Evolutionary conservation across 92 coral and sea anemone genomes (phyloP).

Genomic region (Phymanthus crucifer): DNA sequence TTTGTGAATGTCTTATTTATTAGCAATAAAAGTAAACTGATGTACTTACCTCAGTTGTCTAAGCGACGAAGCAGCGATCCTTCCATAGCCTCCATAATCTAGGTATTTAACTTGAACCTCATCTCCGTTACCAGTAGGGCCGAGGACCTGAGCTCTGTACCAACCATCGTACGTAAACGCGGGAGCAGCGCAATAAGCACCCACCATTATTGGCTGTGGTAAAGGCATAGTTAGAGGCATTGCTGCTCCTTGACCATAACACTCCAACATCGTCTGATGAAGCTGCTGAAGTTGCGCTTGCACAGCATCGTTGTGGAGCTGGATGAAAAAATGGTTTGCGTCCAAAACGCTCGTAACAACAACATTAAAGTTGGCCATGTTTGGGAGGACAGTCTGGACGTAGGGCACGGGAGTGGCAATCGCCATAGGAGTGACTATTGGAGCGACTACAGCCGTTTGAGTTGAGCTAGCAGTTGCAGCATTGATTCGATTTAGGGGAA

Average conservation of each 20-base stretch:
- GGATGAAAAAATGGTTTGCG: constrained; percentile 89
- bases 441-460: constrained; percentile 16
- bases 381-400: constrained; percentile 77
- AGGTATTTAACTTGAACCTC: constrained; percentile 90
- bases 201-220: constrained; percentile 81
- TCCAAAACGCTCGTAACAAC: constrained; percentile 91
- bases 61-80: constrained; percentile 73
- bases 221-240: constrained; percentile 61
- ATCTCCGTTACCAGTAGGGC: constrained; percentile 78
- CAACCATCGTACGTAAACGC: constrained; percentile 91
- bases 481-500: constrained; percentile 79
- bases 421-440: constrained; percentile 37
- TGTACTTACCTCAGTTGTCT: constrained; percentile 76
- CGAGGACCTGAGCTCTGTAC: constrained; percentile 91
- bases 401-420: constrained; percentile 52
- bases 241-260: constrained; percentile 81
- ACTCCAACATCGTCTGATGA: constrained; percentile 93
- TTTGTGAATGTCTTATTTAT: background rate
- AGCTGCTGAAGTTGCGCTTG: constrained; percentile 82
- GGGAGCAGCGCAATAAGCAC: constrained; percentile 86
- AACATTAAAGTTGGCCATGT: constrained; percentile 73
- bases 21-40: background rate
- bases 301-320: constrained; percentile 71
- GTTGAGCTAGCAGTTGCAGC: constrained; percentile 32
- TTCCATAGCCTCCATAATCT: constrained; percentile 93